Conservation (phyloP, 2,888 invertebrate genomes). For the Choristoneura rosaceana region DNA sequence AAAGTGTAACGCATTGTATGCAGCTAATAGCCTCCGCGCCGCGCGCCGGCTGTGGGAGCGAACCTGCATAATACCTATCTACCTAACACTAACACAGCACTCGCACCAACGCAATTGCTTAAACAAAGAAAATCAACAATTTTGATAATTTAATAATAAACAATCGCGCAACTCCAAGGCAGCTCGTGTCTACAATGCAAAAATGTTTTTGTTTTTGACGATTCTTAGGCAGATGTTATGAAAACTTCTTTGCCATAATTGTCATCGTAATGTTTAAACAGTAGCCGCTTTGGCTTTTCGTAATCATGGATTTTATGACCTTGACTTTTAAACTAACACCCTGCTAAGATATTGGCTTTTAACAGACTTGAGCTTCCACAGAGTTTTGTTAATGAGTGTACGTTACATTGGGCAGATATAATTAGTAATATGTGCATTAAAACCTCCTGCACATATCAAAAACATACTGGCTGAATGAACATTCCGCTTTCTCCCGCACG, state of each 20-base stretch:
- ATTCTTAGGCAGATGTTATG: not conserved
- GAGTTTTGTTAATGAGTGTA: too few species aligned
- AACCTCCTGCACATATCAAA: too few species aligned
- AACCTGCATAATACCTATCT: slow-evolving; percentile 42
- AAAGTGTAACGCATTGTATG: slow-evolving; percentile 67
- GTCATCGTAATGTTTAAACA: not conserved
- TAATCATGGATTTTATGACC: too few species aligned
- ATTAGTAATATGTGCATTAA: too few species aligned
- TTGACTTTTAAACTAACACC: too few species aligned
- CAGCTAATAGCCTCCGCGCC: slow-evolving; percentile 35
- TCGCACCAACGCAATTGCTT: slow-evolving; percentile 38
- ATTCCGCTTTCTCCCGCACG: too few species aligned
- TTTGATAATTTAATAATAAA: slow-evolving; percentile 43
- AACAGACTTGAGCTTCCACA: too few species aligned
- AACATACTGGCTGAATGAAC: too few species aligned
- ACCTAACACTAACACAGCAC: slow-evolving; percentile 42
- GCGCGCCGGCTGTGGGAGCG: slow-evolving; percentile 53
- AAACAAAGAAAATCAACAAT: slow-evolving; percentile 47
- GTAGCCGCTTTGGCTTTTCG: too few species aligned
- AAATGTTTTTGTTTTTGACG: slow-evolving; percentile 5
- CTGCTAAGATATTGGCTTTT: too few species aligned
- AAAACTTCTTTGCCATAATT: not conserved
- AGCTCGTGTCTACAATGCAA: slow-evolving; percentile 9
- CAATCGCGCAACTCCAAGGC: slow-evolving; percentile 29
- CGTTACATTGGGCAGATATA: too few species aligned